A percentile compares a stretch with the other conserved stretches of the same genome.
These are phyloP conservation scores for Ctenicera cuprea DNA, from an alignment of 2,888 invertebrate genomes.

Conservation along the genomic window DNA sequence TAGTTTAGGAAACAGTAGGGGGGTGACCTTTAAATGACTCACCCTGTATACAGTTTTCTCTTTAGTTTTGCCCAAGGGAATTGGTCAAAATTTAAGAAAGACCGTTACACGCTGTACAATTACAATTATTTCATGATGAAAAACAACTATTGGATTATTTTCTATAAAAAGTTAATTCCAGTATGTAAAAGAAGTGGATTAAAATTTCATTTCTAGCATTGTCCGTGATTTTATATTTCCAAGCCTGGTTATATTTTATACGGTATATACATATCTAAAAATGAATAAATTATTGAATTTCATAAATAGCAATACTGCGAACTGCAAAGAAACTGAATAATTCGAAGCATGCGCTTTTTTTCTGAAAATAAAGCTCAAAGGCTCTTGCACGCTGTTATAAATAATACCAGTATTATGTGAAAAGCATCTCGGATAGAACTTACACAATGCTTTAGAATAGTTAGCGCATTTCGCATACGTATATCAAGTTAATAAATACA, in stretches of 20 bases:
- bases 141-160: too few relatives aligned
- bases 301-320: slow-evolving; percentile 9
- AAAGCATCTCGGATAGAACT: slow-evolving; percentile 25
- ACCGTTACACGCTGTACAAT: too few relatives aligned
- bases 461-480: slow-evolving; percentile 29
- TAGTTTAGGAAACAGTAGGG: too few relatives aligned
- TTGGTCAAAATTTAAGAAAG: too few relatives aligned
- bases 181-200: too few relatives aligned
- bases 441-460: slow-evolving; percentile 19
- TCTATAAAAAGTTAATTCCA: too few relatives aligned
- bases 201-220: too few relatives aligned
- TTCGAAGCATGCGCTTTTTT: slow-evolving; percentile 1
- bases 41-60: too few relatives aligned
- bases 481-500: slow-evolving; percentile 12
- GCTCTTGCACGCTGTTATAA: slow-evolving; percentile 23
- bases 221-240: too few relatives aligned
- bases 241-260: not conserved
- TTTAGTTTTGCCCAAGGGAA: too few relatives aligned
- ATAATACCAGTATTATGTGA: slow-evolving; percentile 24
- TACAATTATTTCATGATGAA: too few relatives aligned
- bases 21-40: too few relatives aligned
- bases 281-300: slow-evolving; percentile 17
- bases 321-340: slow-evolving; percentile 13
- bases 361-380: slow-evolving; percentile 20
- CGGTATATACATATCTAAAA: not conserved